Percentiles rank a stretch among this genome's conserved stretches.
Evolutionary conservation across 1,140 invertebrate genomes (phyloP).

Genomic region (Drosophila repleta): DNA sequence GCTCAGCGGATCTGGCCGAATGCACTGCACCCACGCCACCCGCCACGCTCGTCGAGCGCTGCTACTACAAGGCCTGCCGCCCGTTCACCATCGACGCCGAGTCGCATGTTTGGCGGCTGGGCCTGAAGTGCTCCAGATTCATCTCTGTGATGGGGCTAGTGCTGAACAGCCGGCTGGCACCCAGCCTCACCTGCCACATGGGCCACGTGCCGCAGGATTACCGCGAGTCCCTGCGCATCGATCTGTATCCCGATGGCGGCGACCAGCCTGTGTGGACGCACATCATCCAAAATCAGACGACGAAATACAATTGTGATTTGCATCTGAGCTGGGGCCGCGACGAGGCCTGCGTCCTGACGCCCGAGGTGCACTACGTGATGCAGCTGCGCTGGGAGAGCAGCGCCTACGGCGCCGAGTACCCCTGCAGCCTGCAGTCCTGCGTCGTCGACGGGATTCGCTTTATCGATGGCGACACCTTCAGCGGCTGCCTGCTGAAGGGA

Average conservation of each 20-base stretch:
- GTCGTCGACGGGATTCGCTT: conserved; percentile 68
- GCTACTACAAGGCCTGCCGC: conserved; percentile 79
- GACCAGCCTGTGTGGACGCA: conserved; percentile 63
- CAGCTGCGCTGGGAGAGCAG: conserved; percentile 64
- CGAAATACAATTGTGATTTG: conserved; percentile 80
- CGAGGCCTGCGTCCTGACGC: conserved; percentile 66
- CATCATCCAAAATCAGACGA: conserved; percentile 57
- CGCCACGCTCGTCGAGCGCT: conserved; percentile 62
- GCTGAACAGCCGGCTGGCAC: conserved; percentile 72
- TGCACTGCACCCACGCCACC: conserved; percentile 21
- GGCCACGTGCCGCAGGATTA: conserved; percentile 60
- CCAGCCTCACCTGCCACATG: conserved; percentile 48
- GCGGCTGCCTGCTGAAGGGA: conserved; percentile 76
- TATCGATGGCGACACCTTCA: conserved; percentile 62
- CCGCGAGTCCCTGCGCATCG: conserved; percentile 65
- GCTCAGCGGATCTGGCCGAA: neutral
- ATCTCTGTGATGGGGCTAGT: conserved; percentile 72
- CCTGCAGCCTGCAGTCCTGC: conserved; percentile 74
- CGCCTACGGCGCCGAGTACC: conserved; percentile 76
- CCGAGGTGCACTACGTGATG: conserved; percentile 70
- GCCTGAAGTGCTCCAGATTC: conserved; percentile 68
- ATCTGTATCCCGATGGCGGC: conserved; percentile 49
- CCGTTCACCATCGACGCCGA: conserved; percentile 72
- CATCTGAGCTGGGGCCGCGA: conserved; percentile 66
- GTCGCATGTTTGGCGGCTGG: conserved; percentile 52